Evolutionary conservation across 2,113 vertebrate genomes (phyloP), one percentile per base, ranked within the genome.

Genomic region (Cariama cristata): DNA sequence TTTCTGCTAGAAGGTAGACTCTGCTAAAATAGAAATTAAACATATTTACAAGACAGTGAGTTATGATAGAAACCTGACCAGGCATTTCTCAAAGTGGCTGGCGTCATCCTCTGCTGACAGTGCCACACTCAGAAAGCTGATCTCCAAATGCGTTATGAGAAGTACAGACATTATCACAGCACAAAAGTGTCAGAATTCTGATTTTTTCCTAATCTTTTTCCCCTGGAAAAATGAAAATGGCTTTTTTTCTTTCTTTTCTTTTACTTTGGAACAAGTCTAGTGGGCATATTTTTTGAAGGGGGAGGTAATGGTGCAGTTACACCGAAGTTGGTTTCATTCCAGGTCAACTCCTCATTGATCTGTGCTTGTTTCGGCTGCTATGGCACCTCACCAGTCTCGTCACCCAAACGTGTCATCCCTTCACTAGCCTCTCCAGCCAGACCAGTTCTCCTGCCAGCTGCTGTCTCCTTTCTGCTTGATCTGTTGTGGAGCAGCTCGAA

Each of bases 11-110:
- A 90, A 96, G 74, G 93, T 17, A 96, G 52, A 38, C 80, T 84
- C 81, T 58, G 55, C 75, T 95, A 90, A 83, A 90, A 53, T 30
- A 94, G 79, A 91, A 97, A 90, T 95, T 84, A 96, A 93, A 72
- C 67, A 64, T 88, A 82, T 75, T 94, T 95, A 82, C 89, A 94
- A 94, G 91, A 69, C 79, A 64, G 56, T 84, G 80, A 95, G 40
- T 74, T 94, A 92, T 75, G 42, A 85, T 9, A 79, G 90, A 90
- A 89, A 58, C 66, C 81, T 82, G 69, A 91, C 32, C 76, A 93
- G 58, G 47, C 80, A 81, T 91, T 95, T 96, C 58, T 96, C 91
- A 89, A 79, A 82, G 62, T 56, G 67, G 28, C 59, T 94, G 82
- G 30, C 52, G 44, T 77, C 62, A 59, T 42, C 52, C 53, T 93